Evolutionary conservation across 2,888 invertebrate genomes (phyloP), one percentile per base, ranked within the genome.

Genomic region (Microdon myrmicae): DNA sequence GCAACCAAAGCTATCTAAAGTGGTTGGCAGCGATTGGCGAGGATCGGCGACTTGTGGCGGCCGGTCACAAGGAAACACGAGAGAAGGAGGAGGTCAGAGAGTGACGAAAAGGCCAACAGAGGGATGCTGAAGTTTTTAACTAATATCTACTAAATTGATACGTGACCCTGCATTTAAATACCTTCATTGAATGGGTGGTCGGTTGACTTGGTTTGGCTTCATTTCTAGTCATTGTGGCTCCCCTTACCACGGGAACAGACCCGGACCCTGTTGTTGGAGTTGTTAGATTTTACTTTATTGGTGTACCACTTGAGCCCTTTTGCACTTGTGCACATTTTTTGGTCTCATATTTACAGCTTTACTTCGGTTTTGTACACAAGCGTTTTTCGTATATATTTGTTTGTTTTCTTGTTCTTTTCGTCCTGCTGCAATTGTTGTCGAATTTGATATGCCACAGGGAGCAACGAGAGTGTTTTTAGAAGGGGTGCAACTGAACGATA

Each of bases 161-260:
- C 75, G 74, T 74, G 74, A 74, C 74, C 75, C 74, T 72, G 75
- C 74, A 74, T 75, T 74, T 74, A 74, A 75, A 75, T 75, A 72
- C 74, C 71, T 72, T 74, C 73, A 75, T 74, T 75, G 74, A 70
- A 69, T 69, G 69, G 58, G 67, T 59, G 34, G 17, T 20, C 38
- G 49, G 13, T 41, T 19, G 25, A 17, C 35, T 55, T 47, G 10
- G 45, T 38, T 39, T 47, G 22, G 49, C 44, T 37, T n/a, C n/a
- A n/a, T n/a, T n/a, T n/a, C n/a, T n/a, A n/a, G n/a, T n/a, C n/a
- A n/a, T n/a, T n/a, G n/a, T n/a, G n/a, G n/a, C n/a, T n/a, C n/a
- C n/a, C n/a, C n/a, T n/a, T n/a, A n/a, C n/a, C n/a, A n/a, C n/a
- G n/a, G n/a, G n/a, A n/a, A n/a, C n/a, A n/a, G n/a, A n/a, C n/a